Evolutionary conservation across 2,113 vertebrate genomes (phyloP), one percentile per base, ranked within the genome.

Genomic region (Xenopus borealis): DNA sequence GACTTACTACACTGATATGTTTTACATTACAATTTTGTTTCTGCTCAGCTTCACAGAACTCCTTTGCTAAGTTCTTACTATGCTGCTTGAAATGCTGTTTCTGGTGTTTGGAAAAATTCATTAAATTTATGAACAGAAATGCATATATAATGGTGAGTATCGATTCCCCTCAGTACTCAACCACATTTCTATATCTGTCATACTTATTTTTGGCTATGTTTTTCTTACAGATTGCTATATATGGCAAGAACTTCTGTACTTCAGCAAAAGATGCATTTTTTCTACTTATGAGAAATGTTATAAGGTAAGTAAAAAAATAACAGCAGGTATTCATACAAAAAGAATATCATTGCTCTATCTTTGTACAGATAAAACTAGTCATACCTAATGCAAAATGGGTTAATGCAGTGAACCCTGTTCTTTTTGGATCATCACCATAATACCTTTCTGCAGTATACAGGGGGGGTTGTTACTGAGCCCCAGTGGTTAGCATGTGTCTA

Each of bases 121-220:
- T 99, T 78, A 97, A 91, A 87, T 98, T 97, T 86, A 89, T 98
- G 83, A 99, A 98, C 94, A 92, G 93, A 89, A 98, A 99, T 71
- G 96, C 97, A 40, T 99, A 98, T 84, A 95, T 98, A 72, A 98
- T 98, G 97, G 97, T 98, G 87, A 85, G 93, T 88, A 66, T 47
- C 1, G 58, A 27, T 40, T 12, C 10, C 10, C 23, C 9, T 58
- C 17, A n/a, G 4, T 58, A 11, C 58, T 61, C 17, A 55, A 55
- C 4, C 17, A 1, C 13, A n/a, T 55, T n/a, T 55, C 53, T n/a
- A 13, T 55, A 16, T 16, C 53, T n/a, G 5, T 55, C 17, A 1
- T 55, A 12, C 62, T 4, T 52, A n/a, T 17, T 8, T 3, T n/a
- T 55, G 53, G 53, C 68, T 46, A 20, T 12, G 77, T 8, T 72